These are phyloP conservation scores for Phodopus roborovskii DNA, from an alignment of 2,113 vertebrate species.

Conservation along the genomic window DNA sequence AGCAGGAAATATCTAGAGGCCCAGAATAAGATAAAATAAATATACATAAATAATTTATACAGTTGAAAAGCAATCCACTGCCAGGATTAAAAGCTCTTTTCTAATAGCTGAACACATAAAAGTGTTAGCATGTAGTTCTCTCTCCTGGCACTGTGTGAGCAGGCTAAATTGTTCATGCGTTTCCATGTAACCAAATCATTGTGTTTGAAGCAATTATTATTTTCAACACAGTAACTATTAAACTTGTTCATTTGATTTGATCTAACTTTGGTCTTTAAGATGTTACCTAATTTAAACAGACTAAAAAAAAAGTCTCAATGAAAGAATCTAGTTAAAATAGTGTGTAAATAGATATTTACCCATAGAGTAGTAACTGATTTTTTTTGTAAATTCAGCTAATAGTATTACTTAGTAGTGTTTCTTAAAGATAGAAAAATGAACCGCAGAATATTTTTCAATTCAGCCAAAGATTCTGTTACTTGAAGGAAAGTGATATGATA, in stretches of 20 bases:
- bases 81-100: slow-evolving; percentile 2
- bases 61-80: background rate
- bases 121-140: background rate
- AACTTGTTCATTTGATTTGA: background rate
- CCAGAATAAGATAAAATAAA: slow-evolving; percentile 40
- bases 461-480: background rate
- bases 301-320: background rate
- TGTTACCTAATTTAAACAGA: background rate
- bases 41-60: slow-evolving; percentile 17
- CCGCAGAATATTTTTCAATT: background rate
- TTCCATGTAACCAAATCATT: background rate
- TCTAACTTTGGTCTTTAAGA: background rate
- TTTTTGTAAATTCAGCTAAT: background rate
- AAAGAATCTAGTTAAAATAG: background rate
- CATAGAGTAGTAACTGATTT: background rate
- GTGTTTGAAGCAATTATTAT: background rate
- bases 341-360: background rate
- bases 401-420: background rate
- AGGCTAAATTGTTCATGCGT: background rate
- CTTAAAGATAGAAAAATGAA: background rate
- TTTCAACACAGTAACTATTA: background rate
- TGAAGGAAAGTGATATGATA: background rate
- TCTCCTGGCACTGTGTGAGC: background rate
- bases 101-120: background rate
- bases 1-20: slow-evolving; percentile 51